Percentiles rank a stretch among this genome's conserved stretches.
Evolutionary conservation across 2,888 invertebrate genomes (phyloP).

Genomic region (Stratiomys singularior): DNA sequence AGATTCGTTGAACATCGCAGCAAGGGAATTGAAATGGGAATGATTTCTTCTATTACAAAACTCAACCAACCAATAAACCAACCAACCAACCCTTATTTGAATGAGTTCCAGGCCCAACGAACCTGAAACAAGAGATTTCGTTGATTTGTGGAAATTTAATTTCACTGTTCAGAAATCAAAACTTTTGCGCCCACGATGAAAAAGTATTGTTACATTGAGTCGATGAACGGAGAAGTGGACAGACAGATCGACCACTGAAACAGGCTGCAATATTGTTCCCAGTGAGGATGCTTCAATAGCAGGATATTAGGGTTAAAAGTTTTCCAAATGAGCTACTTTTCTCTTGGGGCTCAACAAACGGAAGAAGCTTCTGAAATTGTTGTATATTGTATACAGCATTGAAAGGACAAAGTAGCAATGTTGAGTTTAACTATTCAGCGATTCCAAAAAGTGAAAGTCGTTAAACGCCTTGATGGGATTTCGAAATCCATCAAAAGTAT

Average conservation of each 20-base stretch:
- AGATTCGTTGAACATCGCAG: neutral
- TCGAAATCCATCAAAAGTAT: too few species aligned
- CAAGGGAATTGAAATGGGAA: neutral
- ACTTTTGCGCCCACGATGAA: constrained; percentile 42
- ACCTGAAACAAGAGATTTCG: constrained; percentile 46
- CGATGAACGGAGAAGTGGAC: neutral
- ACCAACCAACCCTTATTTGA: neutral
- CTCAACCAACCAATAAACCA: too few species aligned
- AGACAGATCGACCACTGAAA: neutral
- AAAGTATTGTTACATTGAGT: constrained; percentile 32
- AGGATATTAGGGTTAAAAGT: constrained; percentile 30
- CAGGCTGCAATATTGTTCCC: neutral
- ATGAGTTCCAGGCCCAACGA: constrained; percentile 36
- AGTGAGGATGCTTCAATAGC: neutral
- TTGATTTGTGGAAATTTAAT: constrained; percentile 52
- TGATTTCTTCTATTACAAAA: neutral
- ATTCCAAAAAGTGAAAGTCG: too few species aligned
- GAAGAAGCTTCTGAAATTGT: too few species aligned
- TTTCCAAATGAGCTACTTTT: constrained; percentile 26
- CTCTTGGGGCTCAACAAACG: neutral
- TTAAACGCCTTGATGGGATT: too few species aligned
- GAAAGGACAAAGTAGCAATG: neutral
- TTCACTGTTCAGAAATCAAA: constrained; percentile 50
- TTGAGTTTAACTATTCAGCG: too few species aligned
- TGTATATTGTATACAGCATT: neutral